These are phyloP conservation scores for Pithys albifrons DNA, from an alignment of 2,113 vertebrate species.

Conservation along the genomic window DNA sequence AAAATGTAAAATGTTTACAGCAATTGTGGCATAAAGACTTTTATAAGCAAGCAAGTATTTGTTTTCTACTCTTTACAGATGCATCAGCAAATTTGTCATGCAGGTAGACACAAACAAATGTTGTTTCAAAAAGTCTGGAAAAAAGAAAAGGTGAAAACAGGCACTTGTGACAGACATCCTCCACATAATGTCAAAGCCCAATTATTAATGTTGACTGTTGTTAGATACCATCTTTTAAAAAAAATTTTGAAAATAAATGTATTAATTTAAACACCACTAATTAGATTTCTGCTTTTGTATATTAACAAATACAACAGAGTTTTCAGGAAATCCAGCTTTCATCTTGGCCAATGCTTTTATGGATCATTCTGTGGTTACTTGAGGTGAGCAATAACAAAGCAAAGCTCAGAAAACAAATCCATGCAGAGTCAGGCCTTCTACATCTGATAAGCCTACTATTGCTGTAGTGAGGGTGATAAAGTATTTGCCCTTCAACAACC, in stretches of 20 bases:
- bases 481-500: not conserved
- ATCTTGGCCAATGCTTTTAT: not conserved
- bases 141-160: not conserved
- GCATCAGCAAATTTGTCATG: not conserved
- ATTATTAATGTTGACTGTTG: not conserved
- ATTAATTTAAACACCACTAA: not conserved
- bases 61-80: not conserved
- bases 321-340: not conserved
- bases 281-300: not conserved
- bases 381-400: not conserved
- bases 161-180: not conserved
- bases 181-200: not conserved
- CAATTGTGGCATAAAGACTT: not conserved
- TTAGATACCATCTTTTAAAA: not conserved
- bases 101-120: not conserved
- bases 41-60: not conserved
- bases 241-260: not conserved
- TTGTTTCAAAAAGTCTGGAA: not conserved
- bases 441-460: not conserved
- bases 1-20: not conserved
- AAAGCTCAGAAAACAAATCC: not conserved
- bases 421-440: not conserved
- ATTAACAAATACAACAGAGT: not conserved
- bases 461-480: not conserved
- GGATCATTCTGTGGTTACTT: not conserved